Evolutionary conservation across 2,113 vertebrate species (phyloP).

Genomic region (Alethe castanea): DNA sequence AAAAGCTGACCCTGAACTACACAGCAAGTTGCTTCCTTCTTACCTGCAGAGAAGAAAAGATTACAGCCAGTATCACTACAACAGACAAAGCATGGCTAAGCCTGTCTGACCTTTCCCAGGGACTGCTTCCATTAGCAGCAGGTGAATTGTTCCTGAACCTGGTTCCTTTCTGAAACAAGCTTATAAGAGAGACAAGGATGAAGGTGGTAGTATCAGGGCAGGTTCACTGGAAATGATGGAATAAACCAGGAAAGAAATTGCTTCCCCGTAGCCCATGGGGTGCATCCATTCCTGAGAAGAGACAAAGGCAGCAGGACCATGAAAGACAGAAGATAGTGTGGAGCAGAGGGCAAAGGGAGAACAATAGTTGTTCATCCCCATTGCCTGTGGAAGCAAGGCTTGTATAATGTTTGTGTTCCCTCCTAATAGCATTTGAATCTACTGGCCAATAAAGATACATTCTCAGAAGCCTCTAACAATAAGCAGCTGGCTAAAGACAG

Average conservation of each 20-base stretch:
- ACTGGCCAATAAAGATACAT: background rate
- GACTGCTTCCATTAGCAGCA: background rate
- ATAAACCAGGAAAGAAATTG: background rate
- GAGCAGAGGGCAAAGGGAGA: background rate
- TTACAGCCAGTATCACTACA: background rate
- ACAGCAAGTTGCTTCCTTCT: background rate
- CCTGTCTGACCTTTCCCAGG: background rate
- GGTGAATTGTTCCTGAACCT: background rate
- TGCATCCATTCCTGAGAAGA: background rate
- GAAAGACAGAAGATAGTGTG: background rate
- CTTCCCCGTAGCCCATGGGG: background rate
- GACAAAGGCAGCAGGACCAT: background rate
- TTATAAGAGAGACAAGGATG: background rate
- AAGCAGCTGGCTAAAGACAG: background rate
- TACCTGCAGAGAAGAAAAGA: background rate
- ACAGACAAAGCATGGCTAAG: background rate
- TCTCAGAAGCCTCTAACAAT: background rate
- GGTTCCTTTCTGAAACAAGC: background rate
- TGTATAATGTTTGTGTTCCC: background rate
- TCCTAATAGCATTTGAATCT: background rate
- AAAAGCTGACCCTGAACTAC: background rate
- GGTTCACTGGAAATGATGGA: background rate
- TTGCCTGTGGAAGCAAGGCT: background rate
- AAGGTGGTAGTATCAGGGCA: background rate
- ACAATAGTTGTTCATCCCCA: background rate